phyloP scores from a whole-genome alignment of 2,888 invertebrate species.

The Cerastis leucographa region DNA sequence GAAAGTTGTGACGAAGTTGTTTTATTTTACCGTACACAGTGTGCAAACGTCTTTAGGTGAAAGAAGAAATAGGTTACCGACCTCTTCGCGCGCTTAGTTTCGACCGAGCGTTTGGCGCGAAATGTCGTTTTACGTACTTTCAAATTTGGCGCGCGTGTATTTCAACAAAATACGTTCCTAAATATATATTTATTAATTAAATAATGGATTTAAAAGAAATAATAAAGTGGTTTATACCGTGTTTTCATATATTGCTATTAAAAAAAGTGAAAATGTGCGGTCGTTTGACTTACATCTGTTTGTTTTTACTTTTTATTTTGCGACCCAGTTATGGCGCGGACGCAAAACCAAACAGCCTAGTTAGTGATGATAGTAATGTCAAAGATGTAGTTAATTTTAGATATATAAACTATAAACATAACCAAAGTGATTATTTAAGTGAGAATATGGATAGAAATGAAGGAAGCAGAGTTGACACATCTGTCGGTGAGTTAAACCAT shows the following conservation, averaged over 20 bases:
- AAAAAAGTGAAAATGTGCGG: conserved; percentile 72
- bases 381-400: conserved; percentile 71
- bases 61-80: conserved; percentile 82
- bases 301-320: conserved; percentile 82
- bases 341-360: conserved; percentile 70
- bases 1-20: conserved; percentile 72
- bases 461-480: conserved; percentile 38
- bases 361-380: conserved; percentile 68
- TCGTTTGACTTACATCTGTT: conserved; percentile 74
- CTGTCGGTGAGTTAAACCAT: conserved; percentile 48
- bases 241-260: conserved; percentile 83
- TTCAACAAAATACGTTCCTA: conserved; percentile 27
- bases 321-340: conserved; percentile 75
- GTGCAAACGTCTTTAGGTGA: conserved; percentile 74
- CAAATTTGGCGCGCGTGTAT: conserved; percentile 28
- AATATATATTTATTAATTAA: conserved; percentile 44
- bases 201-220: conserved; percentile 88
- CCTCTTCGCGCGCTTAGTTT: conserved; percentile 75
- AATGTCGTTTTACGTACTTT: conserved; percentile 71
- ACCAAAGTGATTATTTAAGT: conserved; percentile 71
- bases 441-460: conserved; percentile 33
- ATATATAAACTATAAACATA: conserved; percentile 62
- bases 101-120: conserved; percentile 73
- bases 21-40: conserved; percentile 54
- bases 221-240: conserved; percentile 88